phyloP scores from a whole-genome alignment of 2,113 vertebrate genomes.

The Athene noctua region DNA sequence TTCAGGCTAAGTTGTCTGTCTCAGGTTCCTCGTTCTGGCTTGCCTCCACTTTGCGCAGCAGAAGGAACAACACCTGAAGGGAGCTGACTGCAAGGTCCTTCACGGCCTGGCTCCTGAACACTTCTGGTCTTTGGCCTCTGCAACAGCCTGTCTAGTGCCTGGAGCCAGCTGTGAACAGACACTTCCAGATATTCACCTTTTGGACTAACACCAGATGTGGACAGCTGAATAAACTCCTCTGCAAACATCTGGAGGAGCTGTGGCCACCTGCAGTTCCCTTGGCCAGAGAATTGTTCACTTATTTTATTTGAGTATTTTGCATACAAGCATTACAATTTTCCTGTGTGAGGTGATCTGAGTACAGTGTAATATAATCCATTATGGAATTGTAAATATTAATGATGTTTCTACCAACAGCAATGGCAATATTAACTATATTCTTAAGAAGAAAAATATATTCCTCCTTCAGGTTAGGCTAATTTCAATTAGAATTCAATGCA shows the following conservation, averaged over 20 bases:
- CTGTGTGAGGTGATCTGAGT: background rate
- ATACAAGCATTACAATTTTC: background rate
- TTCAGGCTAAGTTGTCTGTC: background rate
- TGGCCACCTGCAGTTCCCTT: background rate
- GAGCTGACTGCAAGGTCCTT: background rate
- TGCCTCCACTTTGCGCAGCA: background rate
- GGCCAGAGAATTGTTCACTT: background rate
- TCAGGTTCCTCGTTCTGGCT: background rate
- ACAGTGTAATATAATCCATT: background rate
- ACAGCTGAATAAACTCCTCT: background rate
- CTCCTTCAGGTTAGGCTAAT: background rate
- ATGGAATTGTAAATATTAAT: background rate
- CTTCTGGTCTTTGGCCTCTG: background rate
- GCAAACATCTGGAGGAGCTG: background rate
- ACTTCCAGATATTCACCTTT: background rate
- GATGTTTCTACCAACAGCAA: background rate
- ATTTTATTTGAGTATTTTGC: background rate
- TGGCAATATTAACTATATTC: background rate
- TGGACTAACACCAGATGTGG: background rate
- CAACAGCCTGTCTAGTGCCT: background rate
- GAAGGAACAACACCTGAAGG: fast-evolving
- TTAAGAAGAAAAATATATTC: background rate
- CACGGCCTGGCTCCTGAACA: fast-evolving
- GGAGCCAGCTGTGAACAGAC: background rate
- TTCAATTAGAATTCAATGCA: background rate